phyloP scores from a whole-genome alignment of 2,113 vertebrate species.

The Pan troglodytes region NHGRI_mPanTro3-v2.1_pri NC_072398.2:81096501-81097000 shows the following conservation, averaged over 20 bases:
- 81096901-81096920: background rate
- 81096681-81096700: background rate
- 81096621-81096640: background rate
- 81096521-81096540: background rate
- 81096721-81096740: background rate
- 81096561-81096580: background rate
- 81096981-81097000: background rate
- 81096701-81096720: background rate
- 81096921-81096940: background rate
- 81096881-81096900: background rate
- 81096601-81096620: conserved; percentile 9
- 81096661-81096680: conserved; percentile 1
- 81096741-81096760: background rate
- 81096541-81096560: background rate
- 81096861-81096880: background rate
- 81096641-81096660: background rate
- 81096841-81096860: background rate
- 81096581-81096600: background rate
- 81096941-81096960: background rate
- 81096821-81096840: background rate
- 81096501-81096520: background rate
- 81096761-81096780: background rate
- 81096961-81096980: background rate
- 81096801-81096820: background rate
- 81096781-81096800: background rate